Percentiles rank a stretch among this genome's conserved stretches.
Evolutionary conservation across 2,888 invertebrate species (phyloP).

Genomic region (Linyphia triangularis): DNA sequence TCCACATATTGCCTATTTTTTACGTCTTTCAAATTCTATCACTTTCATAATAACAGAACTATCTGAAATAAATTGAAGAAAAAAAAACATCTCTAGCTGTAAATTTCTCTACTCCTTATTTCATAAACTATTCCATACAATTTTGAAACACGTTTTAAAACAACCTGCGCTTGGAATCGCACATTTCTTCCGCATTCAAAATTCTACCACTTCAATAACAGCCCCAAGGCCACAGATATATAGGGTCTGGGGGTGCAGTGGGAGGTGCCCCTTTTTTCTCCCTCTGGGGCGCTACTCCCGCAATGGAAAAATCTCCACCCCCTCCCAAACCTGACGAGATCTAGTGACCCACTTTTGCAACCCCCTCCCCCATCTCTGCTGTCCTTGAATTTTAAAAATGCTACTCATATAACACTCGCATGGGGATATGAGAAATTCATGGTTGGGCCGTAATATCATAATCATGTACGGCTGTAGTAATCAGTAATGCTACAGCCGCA

Average conservation of each 20-base stretch:
- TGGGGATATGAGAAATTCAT: neutral
- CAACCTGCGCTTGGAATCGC: neutral
- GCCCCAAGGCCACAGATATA: neutral
- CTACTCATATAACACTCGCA: neutral
- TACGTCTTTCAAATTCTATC: neutral
- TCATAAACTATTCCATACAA: neutral
- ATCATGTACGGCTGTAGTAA: no score
- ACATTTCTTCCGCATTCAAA: constrained; percentile 17
- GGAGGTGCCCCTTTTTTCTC: constrained; percentile 48
- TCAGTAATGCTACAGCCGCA: no score
- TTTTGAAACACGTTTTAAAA: neutral
- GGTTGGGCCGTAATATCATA: neutral
- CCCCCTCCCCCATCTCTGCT: neutral
- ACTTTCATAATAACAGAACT: no score
- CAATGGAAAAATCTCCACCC: constrained; percentile 49
- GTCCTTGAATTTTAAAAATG: constrained; percentile 60
- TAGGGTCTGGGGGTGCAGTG: constrained; percentile 21
- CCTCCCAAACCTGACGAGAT: constrained; percentile 57
- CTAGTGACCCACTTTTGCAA: constrained; percentile 69
- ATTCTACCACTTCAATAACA: neutral
- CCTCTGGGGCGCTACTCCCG: constrained; percentile 56
- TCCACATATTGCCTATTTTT: no score
- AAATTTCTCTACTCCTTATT: no score
- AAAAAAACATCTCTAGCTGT: no score
- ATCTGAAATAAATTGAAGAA: no score